These are phyloP conservation scores for Aphelocoma californica DNA, from an alignment of 2,797 vertebrate species.

Conservation along the genomic window DNA sequence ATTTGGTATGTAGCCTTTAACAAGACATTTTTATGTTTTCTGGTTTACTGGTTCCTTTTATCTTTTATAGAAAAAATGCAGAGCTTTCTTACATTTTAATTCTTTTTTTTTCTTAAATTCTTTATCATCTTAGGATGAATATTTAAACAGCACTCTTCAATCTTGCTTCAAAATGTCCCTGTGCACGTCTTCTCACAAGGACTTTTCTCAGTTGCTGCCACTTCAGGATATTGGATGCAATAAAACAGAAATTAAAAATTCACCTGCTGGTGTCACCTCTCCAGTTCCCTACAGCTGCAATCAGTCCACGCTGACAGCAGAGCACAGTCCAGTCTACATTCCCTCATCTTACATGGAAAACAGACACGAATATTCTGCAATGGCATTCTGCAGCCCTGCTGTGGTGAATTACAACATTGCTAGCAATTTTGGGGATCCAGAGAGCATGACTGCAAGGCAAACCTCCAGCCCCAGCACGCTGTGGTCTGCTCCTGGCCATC, in stretches of 20 bases:
- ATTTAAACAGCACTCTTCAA: constrained; percentile 51
- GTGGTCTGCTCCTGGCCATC: constrained; percentile 81
- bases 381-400: constrained; percentile 85
- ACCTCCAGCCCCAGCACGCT: constrained; percentile 79
- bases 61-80: background rate
- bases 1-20: background rate
- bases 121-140: constrained; percentile 32
- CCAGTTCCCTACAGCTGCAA: constrained; percentile 74
- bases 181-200: constrained; percentile 77
- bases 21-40: background rate
- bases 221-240: constrained; percentile 80
- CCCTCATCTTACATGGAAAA: constrained; percentile 86
- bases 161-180: constrained; percentile 75
- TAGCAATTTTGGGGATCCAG: constrained; percentile 62
- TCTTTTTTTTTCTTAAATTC: background rate
- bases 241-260: constrained; percentile 78
- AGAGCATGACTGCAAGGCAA: constrained; percentile 76
- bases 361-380: constrained; percentile 80
- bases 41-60: background rate
- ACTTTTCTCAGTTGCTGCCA: constrained; percentile 77
- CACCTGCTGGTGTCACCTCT: constrained; percentile 72
- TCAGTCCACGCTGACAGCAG: constrained; percentile 74
- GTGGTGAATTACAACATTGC: constrained; percentile 80
- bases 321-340: constrained; percentile 84
- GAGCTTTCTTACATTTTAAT: background rate